Base-by-base conservation (phyloP, 1,140 invertebrate species). In the Adelges cooleyi region DNA sequence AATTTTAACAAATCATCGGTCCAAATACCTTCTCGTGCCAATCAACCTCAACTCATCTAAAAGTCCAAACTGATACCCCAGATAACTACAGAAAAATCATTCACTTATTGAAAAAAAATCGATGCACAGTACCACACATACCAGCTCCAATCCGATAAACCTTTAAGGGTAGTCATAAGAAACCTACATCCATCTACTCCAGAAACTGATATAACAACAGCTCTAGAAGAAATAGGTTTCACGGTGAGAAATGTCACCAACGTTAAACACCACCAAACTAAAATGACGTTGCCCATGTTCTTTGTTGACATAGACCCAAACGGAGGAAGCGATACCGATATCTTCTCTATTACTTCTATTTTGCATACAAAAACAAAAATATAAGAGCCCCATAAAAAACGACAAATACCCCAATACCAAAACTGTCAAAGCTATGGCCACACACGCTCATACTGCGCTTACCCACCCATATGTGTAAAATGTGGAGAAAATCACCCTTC, bases 371-470 rank as follows among this genome's bases (percentile, higher is more conserved):
- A 40, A 40, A 38, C 46, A 11, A 44, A 25, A 20, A 17, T 62
- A 13, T 25, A 62, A 36, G 22, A 20, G 9, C 54, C 54, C 6
- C 11, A 13, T 11, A 62, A 62, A 42, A 40, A 20, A 33, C 4
- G 20, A 20, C 15, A 62, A 20, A 62, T 62, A 42, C 15, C 29
- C 5, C 54, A 62, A 44, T 62, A 33, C 20, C 22, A 8, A 20
- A 36, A 29, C 13, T 65, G 56, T 17, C 56, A 65, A 25, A 18
- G 15, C 10, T 65, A 65, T 42, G 56, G 56, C 3, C 56, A 65
- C 18, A 65, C 56, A 3, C 29, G 36, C 3, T 4, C 36, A 5
- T 65, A 65, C 44, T 65, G 56, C 36, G 36, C 36, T 4, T 13
- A 42, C n/a, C 36, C n/a, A n/a, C 36, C 17, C 10, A 40, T 5